Percentiles rank a stretch among this genome's conserved stretches.
phyloP scores from a whole-genome alignment of 1,140 invertebrate species.

The Sarcophaga bullata region DNA sequence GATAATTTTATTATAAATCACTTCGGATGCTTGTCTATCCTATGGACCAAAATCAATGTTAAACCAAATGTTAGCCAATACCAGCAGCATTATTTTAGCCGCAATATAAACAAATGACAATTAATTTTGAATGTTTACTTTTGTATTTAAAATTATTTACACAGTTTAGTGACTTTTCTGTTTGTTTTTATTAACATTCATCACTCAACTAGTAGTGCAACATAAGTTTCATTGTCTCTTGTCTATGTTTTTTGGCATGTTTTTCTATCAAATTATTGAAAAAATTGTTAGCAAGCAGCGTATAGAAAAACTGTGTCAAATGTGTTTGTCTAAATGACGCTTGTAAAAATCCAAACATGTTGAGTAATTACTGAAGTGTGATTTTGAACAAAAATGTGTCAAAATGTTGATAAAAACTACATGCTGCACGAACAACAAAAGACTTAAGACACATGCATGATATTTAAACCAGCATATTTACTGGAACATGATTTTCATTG shows the following conservation, averaged over 20 bases:
- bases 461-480: background rate
- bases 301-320: background rate
- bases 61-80: background rate
- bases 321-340: constrained; percentile 1
- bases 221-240: background rate
- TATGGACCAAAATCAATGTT: background rate
- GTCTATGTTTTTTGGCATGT: background rate
- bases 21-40: too few species aligned
- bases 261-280: background rate
- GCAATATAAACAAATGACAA: background rate
- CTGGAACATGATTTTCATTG: too few species aligned
- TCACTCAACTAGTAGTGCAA: background rate
- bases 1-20: too few species aligned
- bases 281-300: background rate
- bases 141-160: background rate
- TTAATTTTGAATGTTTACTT: background rate
- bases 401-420: background rate
- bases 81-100: background rate
- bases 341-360: background rate
- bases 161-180: background rate
- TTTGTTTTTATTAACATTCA: background rate
- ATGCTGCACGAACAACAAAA: background rate
- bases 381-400: background rate
- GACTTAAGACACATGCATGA: constrained; percentile 8
- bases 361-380: constrained; percentile 7